These are phyloP conservation scores for Hymenopus coronatus DNA, from an alignment of 2,888 invertebrate species.

Conservation along the genomic window DNA sequence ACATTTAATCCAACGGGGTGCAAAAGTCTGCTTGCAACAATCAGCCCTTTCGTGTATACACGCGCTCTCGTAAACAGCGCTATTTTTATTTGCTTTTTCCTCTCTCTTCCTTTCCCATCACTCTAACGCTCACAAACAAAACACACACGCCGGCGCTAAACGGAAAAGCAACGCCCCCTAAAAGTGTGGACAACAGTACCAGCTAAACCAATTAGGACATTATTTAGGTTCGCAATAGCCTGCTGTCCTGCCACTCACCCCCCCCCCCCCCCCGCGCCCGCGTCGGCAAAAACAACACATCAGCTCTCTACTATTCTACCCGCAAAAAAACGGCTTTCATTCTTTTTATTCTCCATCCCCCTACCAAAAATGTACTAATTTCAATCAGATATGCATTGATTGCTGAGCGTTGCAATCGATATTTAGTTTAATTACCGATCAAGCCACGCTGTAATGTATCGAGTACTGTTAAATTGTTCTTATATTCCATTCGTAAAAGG, in stretches of 20 bases:
- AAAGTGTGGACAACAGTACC: constrained; percentile 21
- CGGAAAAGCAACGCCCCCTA: constrained; percentile 18
- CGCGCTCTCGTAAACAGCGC: constrained; percentile 9
- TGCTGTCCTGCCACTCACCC: constrained; percentile 8
- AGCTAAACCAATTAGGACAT: constrained; percentile 26
- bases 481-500: neutral
- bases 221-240: constrained; percentile 22
- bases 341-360: neutral
- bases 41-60: neutral
- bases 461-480: neutral
- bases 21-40: neutral
- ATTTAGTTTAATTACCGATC: neutral
- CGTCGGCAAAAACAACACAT: constrained; percentile 14
- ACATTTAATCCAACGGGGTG: neutral
- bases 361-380: neutral
- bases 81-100: constrained; percentile 5
- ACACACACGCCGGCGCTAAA: constrained; percentile 14
- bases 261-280: neutral
- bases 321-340: neutral
- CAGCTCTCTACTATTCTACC: neutral
- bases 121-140: constrained; percentile 6
- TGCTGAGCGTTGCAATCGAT: neutral
- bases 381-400: neutral
- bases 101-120: neutral
- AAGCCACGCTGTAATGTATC: neutral